These are phyloP conservation scores for Scelioninae gen. 1 DNA, from an alignment of 2,888 invertebrate species.

Conservation along the genomic window DNA sequence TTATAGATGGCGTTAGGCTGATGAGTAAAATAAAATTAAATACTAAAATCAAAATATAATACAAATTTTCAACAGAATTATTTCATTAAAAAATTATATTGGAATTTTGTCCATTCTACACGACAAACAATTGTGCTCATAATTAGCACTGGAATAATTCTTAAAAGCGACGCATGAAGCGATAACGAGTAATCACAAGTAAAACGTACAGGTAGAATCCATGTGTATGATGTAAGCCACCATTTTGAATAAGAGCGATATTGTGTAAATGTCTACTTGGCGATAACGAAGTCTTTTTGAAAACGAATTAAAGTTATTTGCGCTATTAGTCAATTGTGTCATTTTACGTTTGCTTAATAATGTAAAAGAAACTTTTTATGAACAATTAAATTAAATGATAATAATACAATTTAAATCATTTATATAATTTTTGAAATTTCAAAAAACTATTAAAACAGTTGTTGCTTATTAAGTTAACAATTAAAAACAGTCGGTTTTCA, in stretches of 20 bases:
- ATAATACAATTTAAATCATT: no score
- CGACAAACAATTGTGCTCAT: not conserved
- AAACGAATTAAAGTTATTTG: constrained; percentile 20
- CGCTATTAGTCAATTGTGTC: not conserved
- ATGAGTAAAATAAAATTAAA: no score
- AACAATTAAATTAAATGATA: no score
- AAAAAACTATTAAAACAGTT: no score
- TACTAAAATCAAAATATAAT: no score
- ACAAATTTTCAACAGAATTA: no score
- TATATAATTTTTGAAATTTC: no score
- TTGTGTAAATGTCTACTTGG: constrained; percentile 34
- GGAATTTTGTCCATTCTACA: not conserved
- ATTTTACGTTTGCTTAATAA: no score
- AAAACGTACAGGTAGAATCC: constrained; percentile 58
- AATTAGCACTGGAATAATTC: constrained; percentile 38
- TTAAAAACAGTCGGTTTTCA: no score
- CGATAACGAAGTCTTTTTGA: constrained; percentile 47
- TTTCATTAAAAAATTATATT: not conserved
- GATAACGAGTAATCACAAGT: constrained; percentile 65
- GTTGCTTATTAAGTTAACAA: no score
- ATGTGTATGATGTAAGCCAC: constrained; percentile 49
- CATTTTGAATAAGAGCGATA: constrained; percentile 57
- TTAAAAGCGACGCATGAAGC: constrained; percentile 16
- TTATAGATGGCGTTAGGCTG: no score
- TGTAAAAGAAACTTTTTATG: no score